Percentiles rank a stretch among this genome's conserved stretches.
Conservation (phyloP, 2,888 invertebrate genomes). For the Poecilobothrus nobilitatus region DNA sequence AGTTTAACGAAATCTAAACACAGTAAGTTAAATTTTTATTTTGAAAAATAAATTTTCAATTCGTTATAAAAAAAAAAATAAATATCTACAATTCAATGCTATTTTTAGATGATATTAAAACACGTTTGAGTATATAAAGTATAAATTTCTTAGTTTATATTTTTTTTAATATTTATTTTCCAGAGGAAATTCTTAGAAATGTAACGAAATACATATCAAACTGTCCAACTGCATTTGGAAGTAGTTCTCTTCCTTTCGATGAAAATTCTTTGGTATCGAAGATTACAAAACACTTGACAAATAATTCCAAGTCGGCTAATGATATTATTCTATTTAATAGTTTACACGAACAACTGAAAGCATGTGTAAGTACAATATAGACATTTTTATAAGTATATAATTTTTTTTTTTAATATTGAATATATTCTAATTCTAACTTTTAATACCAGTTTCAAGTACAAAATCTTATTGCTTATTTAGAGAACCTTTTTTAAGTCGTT, state of each 20-base stretch:
- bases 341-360: slow-evolving; percentile 33
- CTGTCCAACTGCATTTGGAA: slow-evolving; percentile 30
- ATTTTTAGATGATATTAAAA: not conserved
- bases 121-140: too few species aligned
- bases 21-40: slow-evolving; percentile 20
- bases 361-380: slow-evolving; percentile 30
- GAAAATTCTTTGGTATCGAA: slow-evolving; percentile 31
- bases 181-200: slow-evolving; percentile 32
- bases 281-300: slow-evolving; percentile 30
- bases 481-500: too few species aligned
- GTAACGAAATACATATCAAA: slow-evolving; percentile 34
- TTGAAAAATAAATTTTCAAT: not conserved
- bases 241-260: slow-evolving; percentile 30
- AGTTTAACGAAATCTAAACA: slow-evolving; percentile 24
- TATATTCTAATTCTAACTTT: too few species aligned
- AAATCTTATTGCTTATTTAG: too few species aligned
- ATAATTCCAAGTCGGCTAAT: slow-evolving; percentile 21
- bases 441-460: too few species aligned
- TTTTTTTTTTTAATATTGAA: too few species aligned
- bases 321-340: slow-evolving; percentile 31
- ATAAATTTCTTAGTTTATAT: too few species aligned
- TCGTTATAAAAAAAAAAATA: not conserved
- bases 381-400: too few species aligned
- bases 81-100: not conserved
- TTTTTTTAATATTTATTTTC: slow-evolving; percentile 14